Base-by-base conservation (phyloP, 2,113 vertebrate species). In the Hippocampus comes region DNA sequence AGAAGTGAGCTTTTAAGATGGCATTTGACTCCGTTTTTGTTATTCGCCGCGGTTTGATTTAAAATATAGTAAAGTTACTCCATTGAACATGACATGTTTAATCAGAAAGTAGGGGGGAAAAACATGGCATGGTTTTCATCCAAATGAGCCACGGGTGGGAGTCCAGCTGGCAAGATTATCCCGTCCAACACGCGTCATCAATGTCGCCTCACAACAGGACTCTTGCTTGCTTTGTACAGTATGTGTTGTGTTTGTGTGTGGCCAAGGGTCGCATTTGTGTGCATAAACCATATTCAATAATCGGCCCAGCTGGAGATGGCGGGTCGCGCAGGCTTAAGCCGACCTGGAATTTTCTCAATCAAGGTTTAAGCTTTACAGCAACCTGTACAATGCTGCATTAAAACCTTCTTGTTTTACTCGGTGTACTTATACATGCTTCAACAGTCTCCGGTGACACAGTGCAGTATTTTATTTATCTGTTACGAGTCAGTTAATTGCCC, bases 331-430 rank as follows among this genome's bases (percentile, higher is more conserved):
- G 83, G 87, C 79, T 41, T 94, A 94, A 94, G 91, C 93, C 83
- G 90, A 92, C 84, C 75, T 90, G 93, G 93, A 94, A 93, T 95
- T 91, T 93, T 88, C 87, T 90, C 91, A 94, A 93, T 94, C 91
- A 94, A 89, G 87, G 79, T 81, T 80, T 91, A 91, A 92, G 94
- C 91, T 91, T 90, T 86, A 82, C 76, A 80, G 78, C 74, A 92
- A 91, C 89, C 82, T 83, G 85, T 83, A 89, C 86, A 80, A 79
- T 59, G 55, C n/a, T 55, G n/a, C 64, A 46, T 57, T 65, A 21
- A 41, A 21, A 12, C 43, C 21, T 9, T 41, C 25, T 53, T 17
- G 43, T 55, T 78, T 73, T 70, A 67, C 73, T 78, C 48, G 75
- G 18, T 70, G 66, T 68, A 71, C 21, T 21, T 49, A 9, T 59